Base-by-base conservation (phyloP, 1,140 invertebrate genomes). In the Zaprionus ghesquierei region DNA sequence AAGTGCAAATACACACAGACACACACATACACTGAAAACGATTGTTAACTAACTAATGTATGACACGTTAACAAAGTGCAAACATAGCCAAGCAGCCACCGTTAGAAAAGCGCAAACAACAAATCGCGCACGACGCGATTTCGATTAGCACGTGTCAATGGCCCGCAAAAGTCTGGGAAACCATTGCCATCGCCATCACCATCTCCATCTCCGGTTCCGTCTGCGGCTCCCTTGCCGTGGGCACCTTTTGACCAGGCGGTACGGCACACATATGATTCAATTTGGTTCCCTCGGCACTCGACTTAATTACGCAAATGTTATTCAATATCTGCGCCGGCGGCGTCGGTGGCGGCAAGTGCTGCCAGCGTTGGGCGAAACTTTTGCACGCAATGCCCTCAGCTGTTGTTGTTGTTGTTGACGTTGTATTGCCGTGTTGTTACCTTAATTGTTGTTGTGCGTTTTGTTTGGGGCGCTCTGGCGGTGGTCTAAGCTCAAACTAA, bases 251-350 rank as follows among this genome's bases (percentile, higher is more conserved):
- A 22, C 27, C 33, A 22, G 20, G 3, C 38, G 23, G 49, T 22
- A 10, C 9, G 13, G 49, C 27, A 29, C 15, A 51, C 61, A 63
- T 79, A 82, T 87, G 75, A 87, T 85, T 87, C 72, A 87, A 82
- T 87, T 87, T 78, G 66, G 56, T 33, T 78, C 75, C 74, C 75
- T 66, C 51, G 63, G 69, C 75, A 77, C 75, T 69, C 75, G 75
- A 63, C 35, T 72, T 81, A 87, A 86, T 86, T 86, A 81, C 81
- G 81, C 78, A 86, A 87, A 86, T 81, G 81, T 86, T 86, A 86
- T 86, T 87, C 81, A 86, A 86, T 87, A 75, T 55, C 49, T 27
- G 27, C 46, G 60, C n/a, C 44, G 13, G 38, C 62, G 58, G n/a
- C 46, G 60, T 12, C 44, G 13, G 38, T 58, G 58, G n/a, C 35